Conservation (phyloP, 2,797 vertebrate genomes). For the Manis pentadactyla region DNA sequence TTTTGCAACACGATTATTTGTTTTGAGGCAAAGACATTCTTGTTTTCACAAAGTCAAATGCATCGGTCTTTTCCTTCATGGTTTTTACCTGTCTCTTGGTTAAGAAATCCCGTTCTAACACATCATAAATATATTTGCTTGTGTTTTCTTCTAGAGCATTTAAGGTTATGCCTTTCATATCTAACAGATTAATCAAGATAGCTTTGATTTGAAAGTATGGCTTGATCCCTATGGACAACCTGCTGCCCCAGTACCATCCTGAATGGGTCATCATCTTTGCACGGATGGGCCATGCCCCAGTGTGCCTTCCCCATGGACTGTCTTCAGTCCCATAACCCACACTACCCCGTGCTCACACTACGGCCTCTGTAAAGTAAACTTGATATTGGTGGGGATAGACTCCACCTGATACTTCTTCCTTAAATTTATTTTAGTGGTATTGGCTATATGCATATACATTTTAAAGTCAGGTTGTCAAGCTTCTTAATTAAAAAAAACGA, state of each 20-base stretch:
- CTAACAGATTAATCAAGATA: background rate
- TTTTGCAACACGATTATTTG: background rate
- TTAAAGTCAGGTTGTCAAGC: background rate
- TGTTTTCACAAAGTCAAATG: background rate
- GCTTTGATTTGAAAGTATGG: background rate
- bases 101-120: background rate
- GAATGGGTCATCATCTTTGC: background rate
- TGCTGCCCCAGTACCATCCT: background rate
- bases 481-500: background rate
- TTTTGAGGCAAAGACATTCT: background rate
- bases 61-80: background rate
- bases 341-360: rapidly evolving
- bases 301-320: rapidly evolving
- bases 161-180: background rate
- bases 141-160: too few relatives aligned
- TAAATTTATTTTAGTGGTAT: background rate
- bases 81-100: background rate
- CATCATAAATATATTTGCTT: background rate
- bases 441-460: background rate
- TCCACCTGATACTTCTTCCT: background rate
- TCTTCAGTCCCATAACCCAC: rapidly evolving
- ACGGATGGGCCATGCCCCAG: rapidly evolving
- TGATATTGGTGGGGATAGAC: rapidly evolving
- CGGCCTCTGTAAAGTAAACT: background rate
- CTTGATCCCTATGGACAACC: background rate